These are phyloP conservation scores for Spodoptera picta DNA, from an alignment of 2,888 invertebrate species.

Conservation along the genomic window DNA sequence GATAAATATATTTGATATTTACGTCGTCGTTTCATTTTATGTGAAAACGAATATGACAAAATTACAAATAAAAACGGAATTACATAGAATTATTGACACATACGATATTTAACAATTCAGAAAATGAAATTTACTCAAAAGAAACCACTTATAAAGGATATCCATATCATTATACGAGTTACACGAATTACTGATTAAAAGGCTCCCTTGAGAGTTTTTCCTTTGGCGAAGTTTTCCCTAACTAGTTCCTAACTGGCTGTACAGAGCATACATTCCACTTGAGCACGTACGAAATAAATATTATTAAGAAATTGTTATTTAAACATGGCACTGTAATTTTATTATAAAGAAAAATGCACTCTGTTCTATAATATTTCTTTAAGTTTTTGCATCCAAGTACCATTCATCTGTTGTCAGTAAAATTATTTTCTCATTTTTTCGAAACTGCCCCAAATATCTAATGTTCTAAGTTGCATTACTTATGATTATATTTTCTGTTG, in stretches of 20 bases:
- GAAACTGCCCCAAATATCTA: too few relatives aligned
- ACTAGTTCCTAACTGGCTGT: constrained; percentile 46
- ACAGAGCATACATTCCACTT: constrained; percentile 13
- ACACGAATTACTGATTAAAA: constrained; percentile 50
- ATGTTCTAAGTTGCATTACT: constrained; percentile 3
- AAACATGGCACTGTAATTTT: too few relatives aligned
- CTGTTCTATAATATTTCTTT: too few relatives aligned
- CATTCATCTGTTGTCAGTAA: too few relatives aligned
- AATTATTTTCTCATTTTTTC: too few relatives aligned
- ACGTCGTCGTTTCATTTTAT: too few relatives aligned
- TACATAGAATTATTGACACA: too few relatives aligned
- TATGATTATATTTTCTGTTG: constrained; percentile 15
- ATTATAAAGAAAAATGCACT: constrained; percentile 6
- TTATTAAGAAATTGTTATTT: background rate
- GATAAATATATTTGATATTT: too few relatives aligned
- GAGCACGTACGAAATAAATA: constrained; percentile 25
- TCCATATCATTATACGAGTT: constrained; percentile 40
- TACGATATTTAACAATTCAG: background rate
- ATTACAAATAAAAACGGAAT: too few relatives aligned
- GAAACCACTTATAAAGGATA: constrained; percentile 26
- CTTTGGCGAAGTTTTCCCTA: constrained; percentile 43
- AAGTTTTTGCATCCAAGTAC: too few relatives aligned
- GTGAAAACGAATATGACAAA: too few relatives aligned
- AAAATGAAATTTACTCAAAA: constrained; percentile 1
- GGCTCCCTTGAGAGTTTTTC: constrained; percentile 28